phyloP scores from a whole-genome alignment of 2,113 vertebrate genomes.

The Sapajus apella region DNA sequence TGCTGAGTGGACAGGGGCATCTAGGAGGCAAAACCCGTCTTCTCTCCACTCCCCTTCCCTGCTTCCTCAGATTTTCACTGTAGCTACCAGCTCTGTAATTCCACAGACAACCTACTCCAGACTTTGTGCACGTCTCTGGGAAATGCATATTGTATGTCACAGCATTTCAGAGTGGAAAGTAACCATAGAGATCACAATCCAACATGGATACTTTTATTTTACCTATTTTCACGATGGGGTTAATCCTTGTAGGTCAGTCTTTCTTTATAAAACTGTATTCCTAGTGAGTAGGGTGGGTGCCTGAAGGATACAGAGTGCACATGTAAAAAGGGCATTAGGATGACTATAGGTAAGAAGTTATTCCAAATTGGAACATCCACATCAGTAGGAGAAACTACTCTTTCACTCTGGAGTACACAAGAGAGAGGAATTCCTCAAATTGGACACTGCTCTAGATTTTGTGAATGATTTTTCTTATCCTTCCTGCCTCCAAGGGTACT shows the following conservation, averaged over 20 bases:
- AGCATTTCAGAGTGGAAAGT: not conserved
- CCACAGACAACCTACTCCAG: conserved; percentile 31
- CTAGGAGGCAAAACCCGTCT: conserved; percentile 21
- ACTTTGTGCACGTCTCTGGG: conserved; percentile 18
- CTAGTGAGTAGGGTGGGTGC: not conserved
- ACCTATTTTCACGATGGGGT: not conserved
- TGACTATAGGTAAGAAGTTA: not conserved
- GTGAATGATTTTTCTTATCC: not conserved
- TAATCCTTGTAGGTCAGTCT: conserved; percentile 11
- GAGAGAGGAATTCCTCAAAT: not conserved
- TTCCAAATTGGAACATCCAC: not conserved
- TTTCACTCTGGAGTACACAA: not conserved
- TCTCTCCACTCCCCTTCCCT: not conserved
- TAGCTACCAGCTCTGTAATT: not conserved
- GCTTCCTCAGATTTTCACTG: not conserved
- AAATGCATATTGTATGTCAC: not conserved
- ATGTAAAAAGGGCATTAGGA: not conserved
- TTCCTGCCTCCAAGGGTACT: not conserved
- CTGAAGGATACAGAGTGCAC: not conserved
- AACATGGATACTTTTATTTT: conserved; percentile 41
- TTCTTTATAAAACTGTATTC: not conserved
- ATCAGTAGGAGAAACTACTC: not conserved
- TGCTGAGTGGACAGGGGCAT: conserved; percentile 65
- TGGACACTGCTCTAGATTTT: not conserved
- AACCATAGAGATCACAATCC: conserved; percentile 32